Conservation (phyloP, 2,113 vertebrate genomes). For the Numida meleagris region DNA sequence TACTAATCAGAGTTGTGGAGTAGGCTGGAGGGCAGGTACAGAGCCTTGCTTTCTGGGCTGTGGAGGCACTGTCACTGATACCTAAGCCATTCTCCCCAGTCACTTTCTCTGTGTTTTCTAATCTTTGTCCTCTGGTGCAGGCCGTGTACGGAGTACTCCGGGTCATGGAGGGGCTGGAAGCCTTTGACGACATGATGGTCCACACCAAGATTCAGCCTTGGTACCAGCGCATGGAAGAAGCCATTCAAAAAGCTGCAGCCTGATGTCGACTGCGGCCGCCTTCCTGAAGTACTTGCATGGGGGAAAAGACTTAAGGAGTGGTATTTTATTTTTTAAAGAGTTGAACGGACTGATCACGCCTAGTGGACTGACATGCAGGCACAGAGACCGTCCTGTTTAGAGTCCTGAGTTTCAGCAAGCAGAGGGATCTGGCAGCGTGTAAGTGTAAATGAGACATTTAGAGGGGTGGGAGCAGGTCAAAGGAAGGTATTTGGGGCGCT, state of each 20-base stretch:
- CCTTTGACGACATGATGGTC: slow-evolving; percentile 93
- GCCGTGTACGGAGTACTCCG: slow-evolving; percentile 93
- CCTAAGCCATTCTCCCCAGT: not conserved
- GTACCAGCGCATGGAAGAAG: slow-evolving; percentile 89
- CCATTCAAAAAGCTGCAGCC: slow-evolving; percentile 56
- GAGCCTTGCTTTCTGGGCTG: not conserved
- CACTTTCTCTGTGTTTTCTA: not conserved
- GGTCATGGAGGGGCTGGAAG: slow-evolving; percentile 95
- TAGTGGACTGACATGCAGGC: not conserved
- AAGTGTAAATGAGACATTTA: not conserved
- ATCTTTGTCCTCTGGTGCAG: slow-evolving; percentile 64
- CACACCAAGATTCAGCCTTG: slow-evolving; percentile 90
- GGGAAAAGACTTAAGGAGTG: not conserved
- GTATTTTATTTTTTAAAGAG: not conserved
- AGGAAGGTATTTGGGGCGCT: not conserved
- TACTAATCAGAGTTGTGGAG: not conserved
- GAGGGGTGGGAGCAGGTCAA: not conserved
- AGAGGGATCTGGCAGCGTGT: not conserved
- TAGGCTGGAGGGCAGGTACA: not conserved
- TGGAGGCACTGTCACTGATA: not conserved
- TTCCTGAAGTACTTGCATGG: not conserved
- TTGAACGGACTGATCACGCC: not conserved
- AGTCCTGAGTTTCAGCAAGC: not conserved
- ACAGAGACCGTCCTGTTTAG: rapidly evolving
- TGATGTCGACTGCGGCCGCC: not conserved